Base-by-base conservation (phyloP, 2,113 vertebrate species). In the Varanus komodoensis region DNA sequence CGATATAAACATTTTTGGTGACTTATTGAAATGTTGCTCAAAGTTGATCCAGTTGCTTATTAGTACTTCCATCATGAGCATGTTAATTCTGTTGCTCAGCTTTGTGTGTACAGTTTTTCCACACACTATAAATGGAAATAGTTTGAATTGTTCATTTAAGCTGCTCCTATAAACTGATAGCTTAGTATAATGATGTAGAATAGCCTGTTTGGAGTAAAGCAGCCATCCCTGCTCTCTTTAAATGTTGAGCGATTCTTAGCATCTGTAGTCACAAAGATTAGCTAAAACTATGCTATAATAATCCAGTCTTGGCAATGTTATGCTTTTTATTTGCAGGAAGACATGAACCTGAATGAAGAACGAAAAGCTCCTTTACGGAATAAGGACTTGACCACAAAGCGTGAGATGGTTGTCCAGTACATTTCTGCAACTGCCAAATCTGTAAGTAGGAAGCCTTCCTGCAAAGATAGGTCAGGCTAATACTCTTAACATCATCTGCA, bases 331-430 rank as follows among this genome's bases (percentile, higher is more conserved):
- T 86, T 88, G 92, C 93, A 99, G 99, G 99, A 99, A 96, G 99
- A 99, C 96, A 99, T 99, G 99, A 99, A 99, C 96, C 97, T 99
- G 90, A 99, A 99, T 25, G 99, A 99, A 95, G 99, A 99, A 12
- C 98, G 98, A 1, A 99, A 99, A 95, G 98, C 98, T 82, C 99
- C 99, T 27, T 93, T 99, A 34, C 97, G 98, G 88, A 98, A 98
- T 90, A 99, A 99, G 92, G 99, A 99, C 94, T 95, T 99, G 91
- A 97, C 97, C 93, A 99, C 98, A 38, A 99, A 99, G 81, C 98
- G 98, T 0, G 99, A 99, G 96, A 99, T 99, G 99, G 99, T 99
- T 80, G 98, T 99, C 96, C 99, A 99, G 89, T 99, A 99, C 96
- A 99, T 99, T 96, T 99, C 99, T 84, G 98, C 99, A 90, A 99